Percentiles rank a stretch among this genome's conserved stretches.
These are phyloP conservation scores for Callipepla californica DNA, from an alignment of 2,113 vertebrate genomes.

Conservation along the genomic window DNA sequence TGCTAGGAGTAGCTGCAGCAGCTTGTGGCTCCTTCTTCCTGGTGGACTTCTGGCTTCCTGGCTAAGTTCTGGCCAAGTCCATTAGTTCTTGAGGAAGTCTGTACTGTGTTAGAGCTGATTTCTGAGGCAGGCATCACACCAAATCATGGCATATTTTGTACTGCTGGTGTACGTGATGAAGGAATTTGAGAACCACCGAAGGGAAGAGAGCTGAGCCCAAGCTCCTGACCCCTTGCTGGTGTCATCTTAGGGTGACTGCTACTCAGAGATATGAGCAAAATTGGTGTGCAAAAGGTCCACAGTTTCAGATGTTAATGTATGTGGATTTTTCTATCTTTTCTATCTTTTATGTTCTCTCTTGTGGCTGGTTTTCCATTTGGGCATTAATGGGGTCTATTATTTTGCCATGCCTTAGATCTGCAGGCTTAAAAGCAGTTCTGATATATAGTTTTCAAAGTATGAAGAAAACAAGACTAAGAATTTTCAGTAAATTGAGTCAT, in stretches of 20 bases:
- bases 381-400: fast-evolving
- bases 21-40: neutral
- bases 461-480: neutral
- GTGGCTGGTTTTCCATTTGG: neutral
- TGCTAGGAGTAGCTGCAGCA: neutral
- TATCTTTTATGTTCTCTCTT: neutral
- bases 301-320: too few relatives aligned
- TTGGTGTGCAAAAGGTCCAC: neutral
- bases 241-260: neutral
- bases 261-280: neutral
- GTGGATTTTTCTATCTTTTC: too few relatives aligned
- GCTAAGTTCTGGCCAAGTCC: neutral
- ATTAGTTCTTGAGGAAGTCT: fast-evolving
- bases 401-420: neutral
- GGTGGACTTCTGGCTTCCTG: neutral
- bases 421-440: neutral
- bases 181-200: neutral
- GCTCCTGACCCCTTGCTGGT: fast-evolving
- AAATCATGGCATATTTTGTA: fast-evolving
- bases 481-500: neutral
- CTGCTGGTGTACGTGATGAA: fast-evolving
- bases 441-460: neutral
- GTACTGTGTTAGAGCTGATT: neutral
- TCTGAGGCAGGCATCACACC: neutral
- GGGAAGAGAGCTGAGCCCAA: neutral